Evolutionary conservation across 2,113 vertebrate genomes (phyloP).

Genomic region (Eidolon helvum): DNA sequence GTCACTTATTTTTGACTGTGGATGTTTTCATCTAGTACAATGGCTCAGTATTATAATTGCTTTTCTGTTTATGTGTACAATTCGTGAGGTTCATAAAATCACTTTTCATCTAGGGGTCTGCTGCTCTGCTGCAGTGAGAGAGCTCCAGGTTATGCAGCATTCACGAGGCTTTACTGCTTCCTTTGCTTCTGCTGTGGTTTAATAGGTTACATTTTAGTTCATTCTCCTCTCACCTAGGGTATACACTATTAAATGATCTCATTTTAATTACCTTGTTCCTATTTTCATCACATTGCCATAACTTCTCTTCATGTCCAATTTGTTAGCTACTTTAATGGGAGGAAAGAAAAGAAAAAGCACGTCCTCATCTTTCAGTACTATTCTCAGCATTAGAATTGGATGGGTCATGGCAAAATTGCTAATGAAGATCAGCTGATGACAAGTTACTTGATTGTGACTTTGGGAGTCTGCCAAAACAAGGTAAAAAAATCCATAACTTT

Average conservation of each 20-base stretch:
- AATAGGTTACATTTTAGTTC: not conserved
- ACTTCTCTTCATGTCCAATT: slow-evolving; percentile 58
- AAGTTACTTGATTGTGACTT: not conserved
- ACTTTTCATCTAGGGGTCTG: not conserved
- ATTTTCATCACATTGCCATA: not conserved
- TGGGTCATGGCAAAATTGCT: not conserved
- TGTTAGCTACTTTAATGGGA: slow-evolving; percentile 22
- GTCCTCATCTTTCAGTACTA: not conserved
- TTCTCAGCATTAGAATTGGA: slow-evolving; percentile 11
- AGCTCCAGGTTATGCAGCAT: not conserved
- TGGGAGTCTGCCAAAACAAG: not conserved
- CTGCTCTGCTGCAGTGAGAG: not conserved
- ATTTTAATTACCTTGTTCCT: slow-evolving; percentile 39
- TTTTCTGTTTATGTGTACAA: not conserved
- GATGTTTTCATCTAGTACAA: not conserved
- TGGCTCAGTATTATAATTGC: not conserved
- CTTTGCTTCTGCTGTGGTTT: slow-evolving; percentile 12
- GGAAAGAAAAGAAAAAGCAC: not conserved
- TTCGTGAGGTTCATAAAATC: slow-evolving; percentile 19
- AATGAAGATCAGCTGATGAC: not conserved
- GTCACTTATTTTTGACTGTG: not conserved
- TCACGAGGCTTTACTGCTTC: not conserved
- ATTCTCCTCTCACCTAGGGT: slow-evolving; percentile 20
- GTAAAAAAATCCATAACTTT: not conserved
- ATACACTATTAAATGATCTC: slow-evolving; percentile 26